Evolutionary conservation across 2,797 vertebrate genomes (phyloP), one percentile per base, ranked within the genome.

Genomic region (Myripristis jacobus): DNA sequence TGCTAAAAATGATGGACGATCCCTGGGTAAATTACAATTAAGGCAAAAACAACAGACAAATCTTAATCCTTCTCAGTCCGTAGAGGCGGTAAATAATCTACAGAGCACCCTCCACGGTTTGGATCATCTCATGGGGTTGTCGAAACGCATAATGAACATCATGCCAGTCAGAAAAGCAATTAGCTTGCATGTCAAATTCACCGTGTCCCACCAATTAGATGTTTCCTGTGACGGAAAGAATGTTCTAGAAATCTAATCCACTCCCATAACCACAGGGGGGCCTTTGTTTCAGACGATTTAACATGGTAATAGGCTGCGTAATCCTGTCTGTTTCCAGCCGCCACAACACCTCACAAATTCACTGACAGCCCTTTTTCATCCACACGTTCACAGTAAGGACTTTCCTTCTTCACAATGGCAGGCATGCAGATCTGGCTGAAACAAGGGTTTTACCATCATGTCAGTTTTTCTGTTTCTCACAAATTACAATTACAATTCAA

Each of bases 261-360:
- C n/a, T 69, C 52, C 57, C 43, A 27, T 16, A 12, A 5, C 44
- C 52, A 46, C n/a, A 60, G n/a, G 51, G 53, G 57, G 10, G 44
- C 43, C 84, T 84, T 83, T 84, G 81, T 82, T 83, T 81, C 63
- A 70, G 70, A 65, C n/a, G 0, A 68, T 79, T 88, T 70, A 85
- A 36, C 53, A 50, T 66, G 44, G 70, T 85, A 86, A 90, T 81
- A 78, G 70, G 56, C 63, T 75, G 81, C 84, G 85, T 87, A 88
- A 91, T 88, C 87, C 80, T 18, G 62, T 80, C 81, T 73, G 55
- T 79, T 61, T 62, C 38, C 58, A 69, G 70, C 47, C 82, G 15
- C 18, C 46, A 52, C 27, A 18, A 24, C 47, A 3, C 59, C 31
- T 36, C 41, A 25, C 19, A 31, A 31, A 48, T 50, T 11, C 41